A percentile compares a stretch with the other conserved stretches of the same genome.
These are phyloP conservation scores for Linepithema humile DNA, from an alignment of 1,140 invertebrate species.

Conservation along the genomic window DNA sequence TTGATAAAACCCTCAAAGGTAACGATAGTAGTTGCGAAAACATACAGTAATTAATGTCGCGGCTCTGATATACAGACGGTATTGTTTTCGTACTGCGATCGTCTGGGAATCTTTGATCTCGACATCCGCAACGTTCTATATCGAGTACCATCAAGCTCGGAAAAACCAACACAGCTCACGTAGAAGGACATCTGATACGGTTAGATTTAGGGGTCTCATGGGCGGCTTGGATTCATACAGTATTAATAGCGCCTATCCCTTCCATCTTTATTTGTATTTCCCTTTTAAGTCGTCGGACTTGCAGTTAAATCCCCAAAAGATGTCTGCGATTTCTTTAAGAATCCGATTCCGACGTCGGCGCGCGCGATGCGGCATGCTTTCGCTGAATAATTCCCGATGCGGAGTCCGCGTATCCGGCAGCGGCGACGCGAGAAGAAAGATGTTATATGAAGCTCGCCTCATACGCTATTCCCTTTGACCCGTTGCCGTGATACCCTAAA, in stretches of 20 bases:
- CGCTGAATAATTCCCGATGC: conserved; percentile 37
- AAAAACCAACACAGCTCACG: background rate
- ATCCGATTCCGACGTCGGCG: background rate
- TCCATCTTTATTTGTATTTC: background rate
- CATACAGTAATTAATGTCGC: too few species aligned
- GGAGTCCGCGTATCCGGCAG: background rate
- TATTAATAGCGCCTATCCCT: background rate
- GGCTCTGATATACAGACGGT: too few species aligned
- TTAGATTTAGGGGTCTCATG: conserved; percentile 14
- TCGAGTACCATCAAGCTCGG: too few species aligned
- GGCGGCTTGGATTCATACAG: background rate
- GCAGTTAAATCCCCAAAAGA: background rate
- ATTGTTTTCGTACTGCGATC: too few species aligned
- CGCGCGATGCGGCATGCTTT: background rate
- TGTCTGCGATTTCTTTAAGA: conserved; percentile 9
- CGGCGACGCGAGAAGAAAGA: conserved; percentile 23
- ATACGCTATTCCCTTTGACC: conserved; percentile 51
- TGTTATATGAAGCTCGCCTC: background rate
- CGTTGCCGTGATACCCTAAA: conserved; percentile 37
- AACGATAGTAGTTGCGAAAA: too few species aligned
- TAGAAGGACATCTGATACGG: background rate
- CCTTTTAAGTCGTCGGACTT: background rate
- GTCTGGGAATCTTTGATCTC: too few species aligned
- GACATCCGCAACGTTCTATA: background rate
- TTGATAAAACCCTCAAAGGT: too few species aligned